Evolutionary conservation across 2,888 invertebrate genomes (phyloP).

Genomic region (Tryphoninae sp.): DNA sequence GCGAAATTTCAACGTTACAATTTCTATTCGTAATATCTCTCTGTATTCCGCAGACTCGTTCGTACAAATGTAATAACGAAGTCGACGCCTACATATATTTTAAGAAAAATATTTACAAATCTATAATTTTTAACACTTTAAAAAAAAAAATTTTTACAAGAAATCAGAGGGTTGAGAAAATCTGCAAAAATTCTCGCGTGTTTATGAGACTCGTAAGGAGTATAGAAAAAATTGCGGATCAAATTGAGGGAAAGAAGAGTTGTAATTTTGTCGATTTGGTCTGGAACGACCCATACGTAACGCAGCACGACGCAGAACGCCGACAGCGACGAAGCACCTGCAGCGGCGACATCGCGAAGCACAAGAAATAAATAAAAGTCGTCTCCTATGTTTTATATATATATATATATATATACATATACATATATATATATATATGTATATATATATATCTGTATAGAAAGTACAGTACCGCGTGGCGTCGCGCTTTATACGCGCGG

Average conservation of each 20-base stretch:
- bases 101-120: too few species aligned
- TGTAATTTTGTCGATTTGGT: background rate
- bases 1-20: conserved; percentile 22
- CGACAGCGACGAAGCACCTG: conserved; percentile 25
- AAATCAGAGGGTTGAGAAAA: too few species aligned
- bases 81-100: background rate
- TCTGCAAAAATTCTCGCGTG: too few species aligned
- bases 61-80: background rate
- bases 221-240: too few species aligned
- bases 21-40: conserved; percentile 14
- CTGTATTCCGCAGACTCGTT: background rate
- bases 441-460: conserved; percentile 13
- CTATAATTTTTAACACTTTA: too few species aligned
- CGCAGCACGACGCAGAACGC: background rate
- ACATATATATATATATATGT: background rate
- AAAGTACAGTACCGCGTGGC: conserved; percentile 6
- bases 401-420: conserved; percentile 4
- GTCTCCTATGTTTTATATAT: conserved; percentile 8
- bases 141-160: too few species aligned
- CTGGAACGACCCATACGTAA: background rate
- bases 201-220: too few species aligned
- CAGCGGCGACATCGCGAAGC: conserved; percentile 44
- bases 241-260: background rate
- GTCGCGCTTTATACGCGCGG: conserved; percentile 36
- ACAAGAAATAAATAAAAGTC: conserved; percentile 54